Base-by-base conservation (phyloP, 2,888 invertebrate species). In the Gymnosoma rotundatum region DNA sequence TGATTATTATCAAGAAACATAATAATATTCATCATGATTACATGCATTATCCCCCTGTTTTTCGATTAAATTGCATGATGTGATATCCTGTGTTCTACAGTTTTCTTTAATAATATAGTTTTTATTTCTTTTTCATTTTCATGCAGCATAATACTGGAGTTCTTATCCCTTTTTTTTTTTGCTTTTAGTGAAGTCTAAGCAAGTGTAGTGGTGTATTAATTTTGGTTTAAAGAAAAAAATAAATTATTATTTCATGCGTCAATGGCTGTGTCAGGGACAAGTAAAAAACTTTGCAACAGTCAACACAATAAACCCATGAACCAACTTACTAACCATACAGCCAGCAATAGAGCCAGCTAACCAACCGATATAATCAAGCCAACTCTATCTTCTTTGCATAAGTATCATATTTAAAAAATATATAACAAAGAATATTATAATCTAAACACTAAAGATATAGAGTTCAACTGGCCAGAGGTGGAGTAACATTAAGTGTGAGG, bases 11-110 rank as follows among this genome's bases (percentile, higher is more conserved):
- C 78, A 56, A 78, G 78, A 83, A 83, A 76, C 74, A 82, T 83
- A 74, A 86, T 86, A 84, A 84, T 84, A 86, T 84, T 84, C 78
- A 84, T 84, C 83, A 81, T 84, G 86, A 86, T 86, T 86, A 86
- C 86, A 86, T 83, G 79, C 78, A 83, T 86, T 86, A 86, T 86
- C 83, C 83, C 66, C 66, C 69, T 81, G 84, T 83, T 70, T 78
- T 84, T 78, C 64, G 78, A 78, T 84, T 78, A 84, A 61, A 70
- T 84, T 78, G 63, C 64, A 78, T 69, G 83, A 80, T 72, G 32
- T 80, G 83, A 79, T 67, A 79, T 80, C 72, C 67, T 67, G 76
- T 58, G 63, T 70, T 58, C 18, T 25, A 54, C 63, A 18, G 18
- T 54, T 38, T 64, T 58, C 42, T 58, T 25, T 52, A 72, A 69